Evolutionary conservation across 1,140 invertebrate genomes (phyloP), one percentile per base, ranked within the genome.

Genomic region (Psilanteris sp.): DNA sequence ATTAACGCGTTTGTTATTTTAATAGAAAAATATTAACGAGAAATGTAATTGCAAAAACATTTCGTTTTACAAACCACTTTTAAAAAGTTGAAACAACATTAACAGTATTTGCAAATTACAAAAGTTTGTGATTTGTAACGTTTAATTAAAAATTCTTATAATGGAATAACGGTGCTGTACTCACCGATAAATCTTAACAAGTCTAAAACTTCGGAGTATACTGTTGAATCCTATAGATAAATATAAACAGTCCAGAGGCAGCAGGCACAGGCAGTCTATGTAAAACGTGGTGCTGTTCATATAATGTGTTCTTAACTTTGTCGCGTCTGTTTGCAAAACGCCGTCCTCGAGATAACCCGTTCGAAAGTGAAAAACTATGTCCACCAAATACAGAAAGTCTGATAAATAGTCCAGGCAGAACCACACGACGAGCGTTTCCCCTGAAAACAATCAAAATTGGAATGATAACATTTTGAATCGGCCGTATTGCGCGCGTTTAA

Each of bases 221-320:
- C 97, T 98, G 89, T 98, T 98, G 91, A 97, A 99, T 76, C 96
- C 97, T 87, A 99, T 96, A 83, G 97, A 98, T 80, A 99, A 91
- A 89, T 99, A 99, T 78, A 99, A 93, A 90, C 98, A 98, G 91
- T 99, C 98, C 83, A 99, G 91, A 66, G 98, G 98, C 83, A 99
- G 90, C 83, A 99, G 92, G 91, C 97, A 99, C 85, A 99, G 91
- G 89, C 96, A 98, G 91, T 99, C 98, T 87, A 99, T 96, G 91
- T 99, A 99, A 91, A 99, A 99, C 34, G 95, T 96, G 44, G 97
- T 99, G 73, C 96, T 97, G 90, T 99, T 99, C 94, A 98, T 98
- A 88, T 99, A 99, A 88, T 99, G 97, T 78, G 96, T 94, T 43
- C 97, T 92, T 55, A 99, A 89, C 88, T 98, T 98, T 1, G 92